phyloP scores from a whole-genome alignment of 2,797 vertebrate genomes.

The Hypotaenidia philippensis region DNA sequence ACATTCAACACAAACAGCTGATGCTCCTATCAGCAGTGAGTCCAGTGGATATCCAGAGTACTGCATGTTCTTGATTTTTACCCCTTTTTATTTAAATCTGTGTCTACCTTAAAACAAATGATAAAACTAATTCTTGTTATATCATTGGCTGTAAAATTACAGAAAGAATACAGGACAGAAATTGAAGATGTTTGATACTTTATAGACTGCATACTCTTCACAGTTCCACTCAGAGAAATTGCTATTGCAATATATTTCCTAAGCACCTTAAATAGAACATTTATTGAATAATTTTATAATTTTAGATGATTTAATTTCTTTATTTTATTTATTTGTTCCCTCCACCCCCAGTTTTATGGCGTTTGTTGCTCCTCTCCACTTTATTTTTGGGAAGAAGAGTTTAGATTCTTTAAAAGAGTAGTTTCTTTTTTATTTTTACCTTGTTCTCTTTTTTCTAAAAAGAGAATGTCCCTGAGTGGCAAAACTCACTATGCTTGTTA shows the following conservation, averaged over 20 bases:
- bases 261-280: background rate
- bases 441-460: background rate
- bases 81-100: background rate
- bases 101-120: background rate
- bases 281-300: background rate
- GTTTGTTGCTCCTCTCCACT: background rate
- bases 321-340: background rate
- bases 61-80: background rate
- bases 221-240: background rate
- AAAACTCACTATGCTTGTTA: background rate
- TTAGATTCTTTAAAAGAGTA: background rate
- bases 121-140: background rate
- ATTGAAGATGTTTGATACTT: background rate
- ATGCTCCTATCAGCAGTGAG: background rate
- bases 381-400: background rate
- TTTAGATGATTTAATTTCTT: no score
- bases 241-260: slow-evolving; percentile 2
- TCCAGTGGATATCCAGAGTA: background rate
- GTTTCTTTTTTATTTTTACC: background rate
- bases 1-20: background rate
- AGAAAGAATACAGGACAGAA: background rate
- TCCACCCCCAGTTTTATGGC: background rate
- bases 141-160: background rate
- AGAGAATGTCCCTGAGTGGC: background rate
- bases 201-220: background rate